Percentiles rank a stretch among this genome's conserved stretches.
Conservation (phyloP, 2,113 vertebrate species). For the Charina bottae region DNA sequence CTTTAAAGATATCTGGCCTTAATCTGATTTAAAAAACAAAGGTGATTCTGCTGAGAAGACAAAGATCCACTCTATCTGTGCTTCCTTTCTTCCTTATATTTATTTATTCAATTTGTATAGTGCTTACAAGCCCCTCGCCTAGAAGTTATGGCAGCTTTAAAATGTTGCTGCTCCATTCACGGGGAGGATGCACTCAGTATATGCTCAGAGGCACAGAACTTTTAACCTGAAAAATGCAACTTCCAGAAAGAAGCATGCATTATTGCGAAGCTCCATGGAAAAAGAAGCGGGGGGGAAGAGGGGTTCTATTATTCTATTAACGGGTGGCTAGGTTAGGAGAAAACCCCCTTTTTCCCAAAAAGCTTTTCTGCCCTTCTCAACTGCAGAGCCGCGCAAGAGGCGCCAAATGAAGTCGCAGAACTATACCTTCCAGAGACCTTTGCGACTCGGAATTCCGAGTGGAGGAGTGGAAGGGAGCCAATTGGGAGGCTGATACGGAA, state of each 20-base stretch:
- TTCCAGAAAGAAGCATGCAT: too few relatives aligned
- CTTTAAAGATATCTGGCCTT: neutral
- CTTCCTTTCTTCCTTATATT: neutral
- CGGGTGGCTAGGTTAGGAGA: neutral
- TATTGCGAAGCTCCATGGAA: neutral
- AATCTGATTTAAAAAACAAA: neutral
- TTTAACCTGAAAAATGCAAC: neutral
- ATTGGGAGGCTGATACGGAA: neutral
- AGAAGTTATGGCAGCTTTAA: neutral
- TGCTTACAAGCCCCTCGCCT: neutral
- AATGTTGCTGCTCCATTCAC: neutral
- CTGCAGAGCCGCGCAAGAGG: neutral
- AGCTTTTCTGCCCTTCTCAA: neutral
- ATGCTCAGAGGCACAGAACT: neutral
- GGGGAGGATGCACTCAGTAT: too few relatives aligned
- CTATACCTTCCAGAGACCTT: neutral
- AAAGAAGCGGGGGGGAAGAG: neutral
- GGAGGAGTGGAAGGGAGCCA: neutral
- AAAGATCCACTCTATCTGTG: too few relatives aligned
- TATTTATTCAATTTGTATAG: neutral
- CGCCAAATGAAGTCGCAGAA: fast-evolving
- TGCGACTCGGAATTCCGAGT: neutral
- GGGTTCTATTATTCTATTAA: neutral
- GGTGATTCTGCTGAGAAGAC: neutral
- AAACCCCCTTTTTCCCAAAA: neutral